Evolutionary conservation across 1,140 invertebrate genomes (phyloP).

Genomic region (Andrena cerasifolii): DNA sequence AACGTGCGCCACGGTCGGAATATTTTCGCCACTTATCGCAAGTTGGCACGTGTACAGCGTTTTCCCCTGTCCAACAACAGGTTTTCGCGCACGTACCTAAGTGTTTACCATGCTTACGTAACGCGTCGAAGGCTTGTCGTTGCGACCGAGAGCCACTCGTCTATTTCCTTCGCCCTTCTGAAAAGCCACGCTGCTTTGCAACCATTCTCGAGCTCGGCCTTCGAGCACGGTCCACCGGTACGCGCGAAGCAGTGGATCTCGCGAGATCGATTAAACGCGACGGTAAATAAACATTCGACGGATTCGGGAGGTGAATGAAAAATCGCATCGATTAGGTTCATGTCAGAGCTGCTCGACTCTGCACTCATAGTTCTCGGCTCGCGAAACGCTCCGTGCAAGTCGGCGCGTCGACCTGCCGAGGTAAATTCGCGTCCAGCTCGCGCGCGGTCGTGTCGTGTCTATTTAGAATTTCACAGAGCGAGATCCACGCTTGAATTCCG

Average conservation of each 20-base stretch:
- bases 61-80: constrained; percentile 61
- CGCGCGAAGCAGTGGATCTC: too few species aligned
- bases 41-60: constrained; percentile 45
- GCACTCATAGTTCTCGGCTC: too few species aligned
- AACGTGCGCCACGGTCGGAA: neutral
- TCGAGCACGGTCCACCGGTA: too few species aligned
- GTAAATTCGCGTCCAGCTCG: constrained; percentile 37
- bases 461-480: constrained; percentile 43
- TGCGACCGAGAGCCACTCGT: neutral
- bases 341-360: too few species aligned
- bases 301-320: neutral
- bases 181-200: neutral
- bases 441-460: constrained; percentile 35
- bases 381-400: neutral
- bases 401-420: constrained; percentile 19
- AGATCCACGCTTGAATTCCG: constrained; percentile 48
- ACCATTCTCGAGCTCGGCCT: neutral
- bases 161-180: neutral
- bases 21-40: constrained; percentile 1
- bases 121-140: constrained; percentile 56
- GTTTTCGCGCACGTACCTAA: constrained; percentile 64
- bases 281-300: too few species aligned
- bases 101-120: constrained; percentile 61
- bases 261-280: too few species aligned
- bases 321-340: neutral